Evolutionary conservation across 2,888 invertebrate species (phyloP).

Genomic region (Andrena trimmerana): DNA sequence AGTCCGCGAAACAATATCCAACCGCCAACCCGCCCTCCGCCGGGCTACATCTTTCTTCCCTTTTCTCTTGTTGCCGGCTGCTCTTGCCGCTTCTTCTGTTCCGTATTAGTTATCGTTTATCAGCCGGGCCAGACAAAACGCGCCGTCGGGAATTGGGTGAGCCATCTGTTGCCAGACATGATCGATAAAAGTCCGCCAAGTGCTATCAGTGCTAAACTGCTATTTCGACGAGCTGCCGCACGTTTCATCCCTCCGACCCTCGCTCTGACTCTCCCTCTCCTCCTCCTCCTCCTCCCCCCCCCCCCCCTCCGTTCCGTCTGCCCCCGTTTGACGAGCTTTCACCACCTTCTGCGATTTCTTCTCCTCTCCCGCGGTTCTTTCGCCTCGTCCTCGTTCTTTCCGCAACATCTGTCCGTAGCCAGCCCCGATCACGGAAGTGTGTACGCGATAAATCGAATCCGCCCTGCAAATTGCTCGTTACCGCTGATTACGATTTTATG

Average conservation of each 20-base stretch:
- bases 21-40: slow-evolving; percentile 53
- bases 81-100: slow-evolving; percentile 63
- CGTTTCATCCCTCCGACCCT: slow-evolving; percentile 55
- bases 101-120: slow-evolving; percentile 85
- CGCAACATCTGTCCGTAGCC: slow-evolving; percentile 55
- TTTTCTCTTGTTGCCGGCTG: slow-evolving; percentile 52
- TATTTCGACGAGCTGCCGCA: slow-evolving; percentile 77
- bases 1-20: slow-evolving; percentile 83
- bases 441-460: slow-evolving; percentile 77
- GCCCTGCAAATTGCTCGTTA: slow-evolving; percentile 66
- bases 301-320: slow-evolving; percentile 23
- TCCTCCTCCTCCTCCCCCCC: slow-evolving; percentile 11
- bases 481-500: slow-evolving; percentile 43
- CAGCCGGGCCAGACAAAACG: slow-evolving; percentile 76
- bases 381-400: slow-evolving; percentile 14
- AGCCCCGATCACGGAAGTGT: slow-evolving; percentile 47
- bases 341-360: slow-evolving; percentile 50
- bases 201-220: slow-evolving; percentile 83
- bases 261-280: slow-evolving; percentile 28
- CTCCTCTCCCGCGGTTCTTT: slow-evolving; percentile 27
- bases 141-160: slow-evolving; percentile 81
- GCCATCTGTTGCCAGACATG: slow-evolving; percentile 85
- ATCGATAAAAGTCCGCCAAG: slow-evolving; percentile 85
- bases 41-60: slow-evolving; percentile 53
- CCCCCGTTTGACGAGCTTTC: slow-evolving; percentile 43